phyloP scores from a whole-genome alignment of 1,140 invertebrate species.

The Drosophila chauvacae region DNA sequence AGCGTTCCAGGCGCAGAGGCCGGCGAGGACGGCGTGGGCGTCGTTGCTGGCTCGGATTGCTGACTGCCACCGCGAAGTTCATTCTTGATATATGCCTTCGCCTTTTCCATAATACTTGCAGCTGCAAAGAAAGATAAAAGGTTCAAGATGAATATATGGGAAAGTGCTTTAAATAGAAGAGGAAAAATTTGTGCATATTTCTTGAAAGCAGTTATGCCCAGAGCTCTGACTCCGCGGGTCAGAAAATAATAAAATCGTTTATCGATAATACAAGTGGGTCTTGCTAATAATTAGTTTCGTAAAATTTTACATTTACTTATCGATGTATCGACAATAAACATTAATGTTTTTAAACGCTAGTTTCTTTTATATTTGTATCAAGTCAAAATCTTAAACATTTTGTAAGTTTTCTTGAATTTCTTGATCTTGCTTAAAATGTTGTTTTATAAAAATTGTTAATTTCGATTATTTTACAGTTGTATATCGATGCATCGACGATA shows the following conservation, averaged over 20 bases:
- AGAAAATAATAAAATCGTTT: no score
- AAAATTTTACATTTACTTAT: not conserved
- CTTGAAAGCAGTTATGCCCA: not conserved
- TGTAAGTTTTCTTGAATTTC: not conserved
- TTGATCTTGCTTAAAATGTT: no score
- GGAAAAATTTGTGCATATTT: not conserved
- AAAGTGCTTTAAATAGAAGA: not conserved
- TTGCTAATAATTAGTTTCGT: not conserved
- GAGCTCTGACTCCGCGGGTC: not conserved
- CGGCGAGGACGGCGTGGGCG: slow-evolving; percentile 38
- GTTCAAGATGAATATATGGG: not conserved
- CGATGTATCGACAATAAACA: not conserved
- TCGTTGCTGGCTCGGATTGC: slow-evolving; percentile 65
- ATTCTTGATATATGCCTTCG: slow-evolving; percentile 87
- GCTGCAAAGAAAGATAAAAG: slow-evolving; percentile 31
- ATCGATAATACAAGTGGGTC: not conserved
- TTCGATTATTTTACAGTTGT: no score
- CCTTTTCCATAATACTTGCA: slow-evolving; percentile 86
- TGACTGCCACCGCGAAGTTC: slow-evolving; percentile 84
- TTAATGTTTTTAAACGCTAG: not conserved
- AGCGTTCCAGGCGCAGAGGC: slow-evolving; percentile 27
- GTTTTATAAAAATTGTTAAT: no score
- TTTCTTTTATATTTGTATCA: not conserved
- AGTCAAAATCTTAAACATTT: not conserved
- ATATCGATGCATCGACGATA: no score